phyloP scores from a whole-genome alignment of 2,888 invertebrate species.

The Nemapogon koenigi region DNA sequence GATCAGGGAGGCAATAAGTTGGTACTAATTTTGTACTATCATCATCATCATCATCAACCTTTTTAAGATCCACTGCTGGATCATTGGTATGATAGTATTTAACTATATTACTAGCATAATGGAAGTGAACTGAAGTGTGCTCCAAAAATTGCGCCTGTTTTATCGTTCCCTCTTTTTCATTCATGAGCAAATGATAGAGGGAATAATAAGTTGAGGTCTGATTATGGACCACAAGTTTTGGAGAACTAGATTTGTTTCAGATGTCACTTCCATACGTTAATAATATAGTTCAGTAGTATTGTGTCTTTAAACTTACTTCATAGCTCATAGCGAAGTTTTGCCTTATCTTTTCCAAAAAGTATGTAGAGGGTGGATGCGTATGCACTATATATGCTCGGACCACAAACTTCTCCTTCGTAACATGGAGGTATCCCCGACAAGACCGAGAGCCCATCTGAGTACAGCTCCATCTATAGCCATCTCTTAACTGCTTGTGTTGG shows the following conservation, averaged over 20 bases:
- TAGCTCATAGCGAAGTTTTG: conserved; percentile 20
- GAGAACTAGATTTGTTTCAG: too few relatives aligned
- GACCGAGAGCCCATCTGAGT: conserved; percentile 57
- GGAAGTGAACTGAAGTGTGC: too few relatives aligned
- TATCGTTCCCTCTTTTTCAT: too few relatives aligned
- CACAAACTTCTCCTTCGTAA: conserved; percentile 44
- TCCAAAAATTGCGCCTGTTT: too few relatives aligned
- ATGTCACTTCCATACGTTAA: too few relatives aligned
- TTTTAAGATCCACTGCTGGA: too few relatives aligned
- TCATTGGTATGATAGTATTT: background rate
- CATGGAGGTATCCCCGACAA: conserved; percentile 50
- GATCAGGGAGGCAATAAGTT: background rate
- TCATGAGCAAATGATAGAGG: too few relatives aligned
- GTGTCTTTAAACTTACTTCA: conserved; percentile 19
- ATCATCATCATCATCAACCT: too few relatives aligned
- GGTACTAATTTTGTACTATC: background rate
- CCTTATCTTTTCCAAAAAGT: conserved; percentile 33
- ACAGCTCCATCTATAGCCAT: conserved; percentile 55
- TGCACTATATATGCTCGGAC: conserved; percentile 45
- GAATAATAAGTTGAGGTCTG: too few relatives aligned
- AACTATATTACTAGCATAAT: background rate
- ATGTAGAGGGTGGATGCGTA: conserved; percentile 47
- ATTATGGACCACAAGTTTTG: too few relatives aligned
- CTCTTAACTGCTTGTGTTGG: conserved; percentile 46
- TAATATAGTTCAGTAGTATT: too few relatives aligned